Percentiles rank a stretch among this genome's conserved stretches.
These are phyloP conservation scores for Capreolus pygargus DNA, from an alignment of 2,113 vertebrate species.

Conservation along the genomic window DNA sequence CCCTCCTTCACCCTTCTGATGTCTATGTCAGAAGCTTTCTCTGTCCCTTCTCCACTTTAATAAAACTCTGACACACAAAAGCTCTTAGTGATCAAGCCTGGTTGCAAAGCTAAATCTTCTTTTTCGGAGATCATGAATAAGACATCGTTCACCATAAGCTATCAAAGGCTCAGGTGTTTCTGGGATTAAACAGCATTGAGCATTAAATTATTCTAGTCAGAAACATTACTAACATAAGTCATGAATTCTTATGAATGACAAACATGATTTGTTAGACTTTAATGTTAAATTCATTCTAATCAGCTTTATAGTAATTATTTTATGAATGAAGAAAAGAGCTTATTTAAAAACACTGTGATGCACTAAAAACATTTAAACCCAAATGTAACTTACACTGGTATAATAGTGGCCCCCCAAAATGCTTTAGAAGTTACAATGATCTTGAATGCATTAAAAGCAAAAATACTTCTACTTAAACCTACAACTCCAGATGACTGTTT, in stretches of 20 bases:
- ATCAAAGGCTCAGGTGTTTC: not conserved
- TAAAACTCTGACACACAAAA: not conserved
- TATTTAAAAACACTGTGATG: not conserved
- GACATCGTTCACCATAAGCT: not conserved
- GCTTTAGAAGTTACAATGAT: not conserved
- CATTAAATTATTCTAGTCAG: not conserved
- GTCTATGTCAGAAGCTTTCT: not conserved
- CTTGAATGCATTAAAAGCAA: not conserved
- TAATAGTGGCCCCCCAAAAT: not conserved
- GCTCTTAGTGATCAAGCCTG: not conserved
- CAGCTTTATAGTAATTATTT: not conserved
- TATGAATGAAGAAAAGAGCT: not conserved
- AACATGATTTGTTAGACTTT: not conserved
- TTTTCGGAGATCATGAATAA: not conserved
- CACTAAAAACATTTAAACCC: not conserved
- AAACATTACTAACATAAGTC: not conserved
- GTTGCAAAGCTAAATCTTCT: not conserved
- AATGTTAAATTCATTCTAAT: not conserved
- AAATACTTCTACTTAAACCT: not conserved
- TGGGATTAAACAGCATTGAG: not conserved
- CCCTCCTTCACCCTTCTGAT: not conserved
- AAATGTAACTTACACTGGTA: not conserved
- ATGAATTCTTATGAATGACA: not conserved
- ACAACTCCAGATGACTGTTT: not conserved
- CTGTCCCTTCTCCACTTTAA: not conserved